A percentile compares a stretch with the other conserved stretches of the same genome.
These are phyloP conservation scores for Pongo abelii DNA, from an alignment of 2,113 vertebrate genomes.

Conservation along the genomic window DNA sequence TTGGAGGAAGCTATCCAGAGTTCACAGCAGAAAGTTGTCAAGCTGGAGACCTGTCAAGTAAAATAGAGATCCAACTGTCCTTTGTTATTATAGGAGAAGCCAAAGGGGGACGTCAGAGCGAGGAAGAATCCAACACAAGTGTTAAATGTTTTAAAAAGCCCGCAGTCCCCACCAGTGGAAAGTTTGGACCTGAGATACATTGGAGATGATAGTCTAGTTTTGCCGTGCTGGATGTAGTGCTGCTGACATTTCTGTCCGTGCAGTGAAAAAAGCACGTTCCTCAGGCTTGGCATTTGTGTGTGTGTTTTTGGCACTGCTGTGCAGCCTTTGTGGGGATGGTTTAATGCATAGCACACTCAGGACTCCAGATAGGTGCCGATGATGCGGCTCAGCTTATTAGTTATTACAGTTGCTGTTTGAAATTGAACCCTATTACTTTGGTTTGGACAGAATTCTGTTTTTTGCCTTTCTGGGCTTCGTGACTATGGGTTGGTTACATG, in stretches of 20 bases:
- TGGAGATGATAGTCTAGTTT: neutral
- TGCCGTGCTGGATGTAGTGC: no score
- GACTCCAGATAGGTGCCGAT: neutral
- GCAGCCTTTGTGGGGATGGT: neutral
- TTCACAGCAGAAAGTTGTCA: neutral
- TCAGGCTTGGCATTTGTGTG: neutral
- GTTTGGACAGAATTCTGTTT: neutral
- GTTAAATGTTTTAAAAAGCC: neutral
- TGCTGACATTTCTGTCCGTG: neutral
- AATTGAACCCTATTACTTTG: neutral
- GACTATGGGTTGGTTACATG: neutral
- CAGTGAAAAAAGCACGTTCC: no score
- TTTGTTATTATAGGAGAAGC: neutral
- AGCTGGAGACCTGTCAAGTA: neutral
- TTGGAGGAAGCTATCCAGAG: neutral
- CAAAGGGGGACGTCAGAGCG: neutral
- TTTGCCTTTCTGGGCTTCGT: neutral
- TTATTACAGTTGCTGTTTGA: neutral
- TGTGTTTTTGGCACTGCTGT: no score
- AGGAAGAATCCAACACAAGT: neutral
- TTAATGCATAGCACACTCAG: no score
- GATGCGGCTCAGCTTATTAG: no score
- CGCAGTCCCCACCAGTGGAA: neutral
- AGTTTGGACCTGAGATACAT: neutral
- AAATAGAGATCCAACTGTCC: neutral